Conservation (phyloP, 2,888 invertebrate species). For the Melanargia galathea region DNA sequence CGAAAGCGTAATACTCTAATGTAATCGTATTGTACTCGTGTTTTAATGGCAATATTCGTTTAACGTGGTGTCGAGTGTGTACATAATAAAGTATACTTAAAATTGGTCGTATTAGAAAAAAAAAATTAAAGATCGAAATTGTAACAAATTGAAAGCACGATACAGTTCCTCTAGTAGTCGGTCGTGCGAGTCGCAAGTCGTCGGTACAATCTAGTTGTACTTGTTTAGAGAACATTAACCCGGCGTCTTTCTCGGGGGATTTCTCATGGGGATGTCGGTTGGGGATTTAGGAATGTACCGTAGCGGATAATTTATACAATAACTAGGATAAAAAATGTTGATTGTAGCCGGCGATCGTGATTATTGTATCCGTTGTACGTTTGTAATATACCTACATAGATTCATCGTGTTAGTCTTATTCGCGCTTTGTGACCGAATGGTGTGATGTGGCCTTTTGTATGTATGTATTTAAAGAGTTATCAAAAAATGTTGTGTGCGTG, state of each 20-base stretch:
- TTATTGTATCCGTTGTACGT: conserved; percentile 46
- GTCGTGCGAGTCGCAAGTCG: conserved; percentile 75
- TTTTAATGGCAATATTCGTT: conserved; percentile 46
- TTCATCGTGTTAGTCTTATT: conserved; percentile 63
- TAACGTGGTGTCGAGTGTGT: conserved; percentile 61
- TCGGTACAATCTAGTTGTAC: conserved; percentile 51
- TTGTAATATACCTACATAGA: conserved; percentile 66
- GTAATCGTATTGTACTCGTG: conserved; percentile 48
- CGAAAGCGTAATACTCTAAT: conserved; percentile 58
- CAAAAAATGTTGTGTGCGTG: conserved; percentile 72
- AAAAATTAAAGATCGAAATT: conserved; percentile 66
- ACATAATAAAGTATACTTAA: conserved; percentile 53
- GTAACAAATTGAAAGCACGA: conserved; percentile 77
- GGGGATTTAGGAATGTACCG: conserved; percentile 63
- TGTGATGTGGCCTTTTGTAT: conserved; percentile 82
- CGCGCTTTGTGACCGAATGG: conserved; percentile 82
- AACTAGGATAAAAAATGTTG: conserved; percentile 64
- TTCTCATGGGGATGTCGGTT: conserved; percentile 64
- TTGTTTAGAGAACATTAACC: conserved; percentile 45
- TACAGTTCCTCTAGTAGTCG: conserved; percentile 79
- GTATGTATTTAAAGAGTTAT: conserved; percentile 70
- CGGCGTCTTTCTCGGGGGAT: conserved; percentile 68
- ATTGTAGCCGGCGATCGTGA: conserved; percentile 53
- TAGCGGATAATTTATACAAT: conserved; percentile 64
- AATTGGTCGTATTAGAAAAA: conserved; percentile 47